These are phyloP conservation scores for Crypturellus tataupa DNA, from an alignment of 2,797 vertebrate genomes.

Conservation along the genomic window DNA sequence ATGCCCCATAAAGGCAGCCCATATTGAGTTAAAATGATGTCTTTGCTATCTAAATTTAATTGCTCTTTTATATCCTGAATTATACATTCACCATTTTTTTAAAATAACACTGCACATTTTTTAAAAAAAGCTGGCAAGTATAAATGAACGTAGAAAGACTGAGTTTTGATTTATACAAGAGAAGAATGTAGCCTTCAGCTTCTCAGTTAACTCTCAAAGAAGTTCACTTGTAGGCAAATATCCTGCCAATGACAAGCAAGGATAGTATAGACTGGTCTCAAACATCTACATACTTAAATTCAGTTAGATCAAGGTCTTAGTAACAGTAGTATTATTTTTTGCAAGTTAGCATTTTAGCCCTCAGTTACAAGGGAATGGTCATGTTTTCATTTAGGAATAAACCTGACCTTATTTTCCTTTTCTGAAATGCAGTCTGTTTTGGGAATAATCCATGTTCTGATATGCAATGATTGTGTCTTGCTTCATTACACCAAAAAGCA, in stretches of 20 bases:
- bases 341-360: not conserved
- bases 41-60: constrained; percentile 11
- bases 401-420: constrained; percentile 10
- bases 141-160: not conserved
- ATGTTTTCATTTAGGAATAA: not conserved
- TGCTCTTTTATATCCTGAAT: not conserved
- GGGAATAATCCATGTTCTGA: not conserved
- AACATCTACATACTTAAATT: not conserved
- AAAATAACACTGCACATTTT: not conserved
- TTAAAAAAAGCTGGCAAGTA: not conserved
- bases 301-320: not conserved
- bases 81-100: not conserved
- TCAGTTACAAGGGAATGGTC: constrained; percentile 8
- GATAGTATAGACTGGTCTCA: not conserved
- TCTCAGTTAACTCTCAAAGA: not conserved
- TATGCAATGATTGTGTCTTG: not conserved
- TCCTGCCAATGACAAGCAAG: not conserved
- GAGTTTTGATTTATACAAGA: not conserved
- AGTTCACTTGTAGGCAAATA: not conserved
- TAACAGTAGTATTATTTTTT: not conserved
- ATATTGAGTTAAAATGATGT: not conserved
- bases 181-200: not conserved
- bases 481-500: not conserved
- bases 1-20: not conserved
- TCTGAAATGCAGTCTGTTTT: not conserved